These are phyloP conservation scores for Drosophila paracracens DNA, from an alignment of 2,888 invertebrate species.

Conservation along the genomic window DNA sequence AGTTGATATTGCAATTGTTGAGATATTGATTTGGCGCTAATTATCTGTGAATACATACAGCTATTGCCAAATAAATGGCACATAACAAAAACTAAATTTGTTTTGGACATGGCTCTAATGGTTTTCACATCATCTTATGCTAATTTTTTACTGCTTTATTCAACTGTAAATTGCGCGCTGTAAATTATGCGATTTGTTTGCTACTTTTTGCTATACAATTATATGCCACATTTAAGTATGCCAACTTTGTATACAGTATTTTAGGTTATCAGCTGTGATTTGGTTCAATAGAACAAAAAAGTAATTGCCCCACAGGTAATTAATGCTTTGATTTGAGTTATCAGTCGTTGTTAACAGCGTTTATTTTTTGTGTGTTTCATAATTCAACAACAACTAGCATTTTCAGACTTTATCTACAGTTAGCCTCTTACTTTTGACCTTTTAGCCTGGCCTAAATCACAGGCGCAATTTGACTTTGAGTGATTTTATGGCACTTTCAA, in stretches of 20 bases:
- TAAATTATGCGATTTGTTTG: no score
- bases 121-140: not conserved
- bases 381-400: not conserved
- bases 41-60: not conserved
- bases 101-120: not conserved
- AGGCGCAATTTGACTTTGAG: conserved; percentile 26
- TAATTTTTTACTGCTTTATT: not conserved
- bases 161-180: no score
- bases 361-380: not conserved
- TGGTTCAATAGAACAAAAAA: not conserved
- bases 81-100: not conserved
- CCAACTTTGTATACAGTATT: not conserved
- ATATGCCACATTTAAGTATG: not conserved
- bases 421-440: conserved; percentile 58
- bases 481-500: conserved; percentile 18
- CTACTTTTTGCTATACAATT: not conserved
- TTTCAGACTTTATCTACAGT: conserved; percentile 1
- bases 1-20: not conserved
- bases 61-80: not conserved
- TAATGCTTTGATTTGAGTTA: conserved; percentile 1
- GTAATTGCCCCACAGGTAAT: conserved; percentile 2
- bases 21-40: not conserved
- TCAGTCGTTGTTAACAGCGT: conserved; percentile 8
- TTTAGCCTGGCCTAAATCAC: conserved; percentile 54
- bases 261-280: conserved; percentile 24